A percentile compares a stretch with the other conserved stretches of the same genome.
Evolutionary conservation across 2,797 vertebrate species (phyloP).

Genomic region (Merluccius polli): DNA sequence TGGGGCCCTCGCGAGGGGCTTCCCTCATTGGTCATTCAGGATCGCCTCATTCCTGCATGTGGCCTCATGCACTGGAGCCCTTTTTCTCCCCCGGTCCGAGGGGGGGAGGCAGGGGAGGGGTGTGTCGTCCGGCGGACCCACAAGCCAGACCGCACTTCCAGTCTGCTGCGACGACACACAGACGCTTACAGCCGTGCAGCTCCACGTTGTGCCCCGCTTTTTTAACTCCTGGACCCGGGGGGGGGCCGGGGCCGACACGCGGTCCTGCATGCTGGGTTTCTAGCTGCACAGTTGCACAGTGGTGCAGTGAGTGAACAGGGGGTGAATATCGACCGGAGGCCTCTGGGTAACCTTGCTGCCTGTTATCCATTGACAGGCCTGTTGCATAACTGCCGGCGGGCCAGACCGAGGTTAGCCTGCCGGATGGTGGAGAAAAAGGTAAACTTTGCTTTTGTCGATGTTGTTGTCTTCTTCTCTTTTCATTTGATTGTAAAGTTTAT

Average conservation of each 20-base stretch:
- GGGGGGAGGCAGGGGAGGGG: constrained; percentile 43
- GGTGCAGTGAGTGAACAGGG: background rate
- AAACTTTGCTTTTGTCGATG: background rate
- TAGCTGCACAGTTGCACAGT: background rate
- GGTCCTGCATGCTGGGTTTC: no score
- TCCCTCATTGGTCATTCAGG: constrained; percentile 74
- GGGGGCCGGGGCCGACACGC: no score
- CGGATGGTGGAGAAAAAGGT: background rate
- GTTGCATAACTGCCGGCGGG: background rate
- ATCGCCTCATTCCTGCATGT: constrained; percentile 82
- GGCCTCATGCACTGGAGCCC: constrained; percentile 60
- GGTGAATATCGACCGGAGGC: background rate
- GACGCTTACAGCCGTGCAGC: background rate
- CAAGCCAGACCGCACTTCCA: background rate
- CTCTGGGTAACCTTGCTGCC: background rate
- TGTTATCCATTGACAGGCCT: background rate
- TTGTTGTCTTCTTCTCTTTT: background rate
- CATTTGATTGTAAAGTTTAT: no score
- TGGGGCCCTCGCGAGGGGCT: constrained; percentile 42
- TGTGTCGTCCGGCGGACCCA: constrained; percentile 22
- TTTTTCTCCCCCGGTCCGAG: constrained; percentile 62
- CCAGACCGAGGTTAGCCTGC: background rate
- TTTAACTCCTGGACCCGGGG: background rate
- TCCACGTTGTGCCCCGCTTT: background rate
- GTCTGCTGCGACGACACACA: no score